Base-by-base conservation (phyloP, 1,140 invertebrate species). In the Scaptomyza montana region DNA sequence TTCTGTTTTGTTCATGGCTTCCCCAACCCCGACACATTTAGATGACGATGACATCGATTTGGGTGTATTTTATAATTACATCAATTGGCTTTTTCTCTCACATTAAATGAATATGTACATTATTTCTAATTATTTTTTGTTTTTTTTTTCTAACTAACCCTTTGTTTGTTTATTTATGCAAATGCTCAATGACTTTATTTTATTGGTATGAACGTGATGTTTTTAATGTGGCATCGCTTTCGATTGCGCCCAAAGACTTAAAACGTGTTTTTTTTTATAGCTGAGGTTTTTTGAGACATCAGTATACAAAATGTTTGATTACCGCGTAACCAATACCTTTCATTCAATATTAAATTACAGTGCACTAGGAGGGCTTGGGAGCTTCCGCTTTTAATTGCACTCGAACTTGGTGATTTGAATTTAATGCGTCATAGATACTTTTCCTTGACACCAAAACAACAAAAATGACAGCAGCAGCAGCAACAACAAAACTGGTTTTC, bases 371-470 rank as follows among this genome's bases (percentile, higher is more conserved):
- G 28, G 21, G 21, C 39, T 73, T 49, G 12, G 33, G 21, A 67
- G 74, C 70, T 85, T 87, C 82, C 82, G 78, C 59, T 68, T 72
- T 75, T 81, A 81, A 81, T 85, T 77, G 67, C 78, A 62, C 53
- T 45, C 39, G 36, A 53, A 41, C 56, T 41, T 61, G 49, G 30
- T 36, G 25, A 50, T 68, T 68, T 41, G 41, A 69, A 47, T 76
- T 82, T 62, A 74, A 69, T 73, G 73, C 72, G 64, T 74, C 54
- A 33, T 1, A 66, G 39, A 54, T 66, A 59, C 67, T 73, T 81
- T 70, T 82, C 76, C 82, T 89, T 87, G 84, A 78, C 82, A 89
- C 66, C 60, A 77, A 77, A 71, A 57, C 70, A 73, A 19, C 62
- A 64, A 67, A 25, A 70, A 54, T 49, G 25, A 8, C 39, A 36